These are phyloP conservation scores for Diglossa cyanea DNA, from an alignment of 2,797 vertebrate genomes.

Conservation along the genomic window DNA sequence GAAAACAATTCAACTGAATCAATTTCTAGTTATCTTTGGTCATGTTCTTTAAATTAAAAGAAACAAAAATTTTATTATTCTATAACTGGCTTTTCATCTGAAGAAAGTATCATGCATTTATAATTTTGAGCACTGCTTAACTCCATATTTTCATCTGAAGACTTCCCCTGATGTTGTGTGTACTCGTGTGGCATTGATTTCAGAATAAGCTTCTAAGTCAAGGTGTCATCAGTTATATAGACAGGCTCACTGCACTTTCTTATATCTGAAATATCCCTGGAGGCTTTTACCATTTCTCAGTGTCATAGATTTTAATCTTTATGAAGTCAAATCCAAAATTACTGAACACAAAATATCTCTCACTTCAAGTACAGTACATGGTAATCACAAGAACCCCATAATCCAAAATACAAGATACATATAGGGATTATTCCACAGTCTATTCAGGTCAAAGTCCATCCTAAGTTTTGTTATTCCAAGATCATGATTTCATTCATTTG, in stretches of 20 bases:
- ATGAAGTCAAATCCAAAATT: slow-evolving; percentile 83
- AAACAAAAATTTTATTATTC: not conserved
- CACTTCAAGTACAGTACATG: slow-evolving; percentile 28
- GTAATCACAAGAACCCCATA: not conserved
- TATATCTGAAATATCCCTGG: slow-evolving; percentile 82
- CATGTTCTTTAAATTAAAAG: slow-evolving; percentile 25
- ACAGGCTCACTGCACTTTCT: slow-evolving; percentile 84
- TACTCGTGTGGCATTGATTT: slow-evolving; percentile 70
- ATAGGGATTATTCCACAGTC: not conserved
- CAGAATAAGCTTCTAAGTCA: slow-evolving; percentile 81
- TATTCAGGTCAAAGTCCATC: not conserved
- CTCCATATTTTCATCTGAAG: slow-evolving; percentile 1
- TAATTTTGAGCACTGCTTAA: not conserved
- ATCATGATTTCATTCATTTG: not conserved
- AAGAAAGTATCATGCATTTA: not conserved
- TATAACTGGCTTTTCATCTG: not conserved
- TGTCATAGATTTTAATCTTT: slow-evolving; percentile 87
- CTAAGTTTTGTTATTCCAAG: not conserved
- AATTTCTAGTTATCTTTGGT: slow-evolving; percentile 20
- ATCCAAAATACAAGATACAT: not conserved
- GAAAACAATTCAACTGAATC: slow-evolving; percentile 5
- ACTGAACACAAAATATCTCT: slow-evolving; percentile 70
- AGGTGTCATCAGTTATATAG: slow-evolving; percentile 87
- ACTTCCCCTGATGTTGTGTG: not conserved
- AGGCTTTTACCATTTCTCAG: slow-evolving; percentile 82